phyloP scores from a whole-genome alignment of 2,113 vertebrate genomes.

The Columbina picui region DNA sequence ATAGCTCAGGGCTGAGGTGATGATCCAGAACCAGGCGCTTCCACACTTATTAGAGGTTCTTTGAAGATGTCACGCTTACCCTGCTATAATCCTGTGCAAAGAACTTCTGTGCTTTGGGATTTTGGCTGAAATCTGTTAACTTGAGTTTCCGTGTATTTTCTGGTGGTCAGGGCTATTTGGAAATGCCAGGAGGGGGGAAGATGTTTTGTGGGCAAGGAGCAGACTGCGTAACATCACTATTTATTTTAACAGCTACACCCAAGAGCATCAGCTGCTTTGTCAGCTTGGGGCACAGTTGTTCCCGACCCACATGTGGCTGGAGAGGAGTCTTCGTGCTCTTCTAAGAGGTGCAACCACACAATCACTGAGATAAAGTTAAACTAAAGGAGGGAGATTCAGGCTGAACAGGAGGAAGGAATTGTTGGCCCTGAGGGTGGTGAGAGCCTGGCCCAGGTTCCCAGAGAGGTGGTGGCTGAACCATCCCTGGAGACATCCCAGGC shows the following conservation, averaged over 20 bases:
- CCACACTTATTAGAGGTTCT: neutral
- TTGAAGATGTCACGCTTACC: neutral
- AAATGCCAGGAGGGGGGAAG: neutral
- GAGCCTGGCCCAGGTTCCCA: no score
- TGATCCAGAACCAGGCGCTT: neutral
- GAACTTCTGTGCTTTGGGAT: neutral
- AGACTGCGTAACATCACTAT: rapidly evolving
- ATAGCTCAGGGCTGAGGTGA: neutral
- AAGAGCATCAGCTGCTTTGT: neutral
- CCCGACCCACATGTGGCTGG: rapidly evolving
- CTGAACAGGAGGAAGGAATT: no score
- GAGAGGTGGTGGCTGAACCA: no score
- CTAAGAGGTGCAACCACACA: neutral
- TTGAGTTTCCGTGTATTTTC: neutral
- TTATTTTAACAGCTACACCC: neutral
- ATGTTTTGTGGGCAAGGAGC: neutral
- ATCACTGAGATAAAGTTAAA: neutral
- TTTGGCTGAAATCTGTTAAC: neutral
- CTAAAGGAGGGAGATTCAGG: no score
- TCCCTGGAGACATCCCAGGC: no score
- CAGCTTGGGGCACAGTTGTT: neutral
- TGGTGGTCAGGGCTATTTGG: neutral
- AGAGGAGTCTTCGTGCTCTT: neutral
- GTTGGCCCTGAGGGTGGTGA: no score
- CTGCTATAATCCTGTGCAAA: neutral